Evolutionary conservation across 1,140 invertebrate genomes (phyloP), one percentile per base, ranked within the genome.

Genomic region (Euborellia annulipes): DNA sequence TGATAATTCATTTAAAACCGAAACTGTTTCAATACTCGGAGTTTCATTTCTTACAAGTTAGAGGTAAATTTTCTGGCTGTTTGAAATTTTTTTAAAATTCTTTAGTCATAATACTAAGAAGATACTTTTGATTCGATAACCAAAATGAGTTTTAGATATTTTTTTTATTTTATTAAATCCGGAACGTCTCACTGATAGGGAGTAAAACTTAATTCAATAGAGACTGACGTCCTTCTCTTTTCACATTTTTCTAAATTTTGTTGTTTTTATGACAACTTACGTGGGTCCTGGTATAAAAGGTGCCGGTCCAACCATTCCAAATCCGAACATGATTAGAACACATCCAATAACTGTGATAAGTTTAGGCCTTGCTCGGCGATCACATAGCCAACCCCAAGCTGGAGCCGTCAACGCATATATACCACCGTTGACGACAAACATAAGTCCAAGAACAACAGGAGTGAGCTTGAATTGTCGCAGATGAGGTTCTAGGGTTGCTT

Each of bases 391-490:
- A 19, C 87, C 86, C 77, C 81, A 90, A 11, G 67, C 62, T 0
- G 87, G 86, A 0, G 85, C 82, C 0, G 82, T 81, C 0, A 84
- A 34, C 1, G 85, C 85, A 61, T 91, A 92, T 11, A 79, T 74
- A 1, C 79, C 85, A 3, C 87, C 87, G 55, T 85, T 88, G 36
- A 91, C 79, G 13, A 92, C 75, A 59, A 92, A 92, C 73, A 89
- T 82, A 11, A 88, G 58, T 0, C 87, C 87, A 22, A 89, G 64
- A 7, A 85, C 57, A 6, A 86, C 70, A 0, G 85, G 82, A 14
- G 54, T 76, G 41, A 90, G 64, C 9, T 75, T 56, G 54, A 89
- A 75, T 63, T 72, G 50, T 50, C 83, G 59, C 9, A 89, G 59
- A 68, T 88, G 84, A 1, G 84, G 84, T 54, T 88, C 84, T 3